These are phyloP conservation scores for Daktulosphaira vitifoliae DNA, from an alignment of 1,140 invertebrate genomes.

Conservation along the genomic window DNA sequence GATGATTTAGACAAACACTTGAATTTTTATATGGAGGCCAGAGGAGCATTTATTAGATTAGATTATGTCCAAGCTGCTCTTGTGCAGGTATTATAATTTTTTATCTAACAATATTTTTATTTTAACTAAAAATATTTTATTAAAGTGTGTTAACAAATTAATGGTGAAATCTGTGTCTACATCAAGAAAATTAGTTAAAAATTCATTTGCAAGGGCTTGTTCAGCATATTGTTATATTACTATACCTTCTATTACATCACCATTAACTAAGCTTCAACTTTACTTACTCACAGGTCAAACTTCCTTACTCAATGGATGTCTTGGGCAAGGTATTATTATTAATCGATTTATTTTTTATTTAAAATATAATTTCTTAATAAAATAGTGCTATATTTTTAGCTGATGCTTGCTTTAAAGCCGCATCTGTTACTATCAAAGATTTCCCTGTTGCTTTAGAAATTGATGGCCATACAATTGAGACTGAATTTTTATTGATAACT, in stretches of 20 bases:
- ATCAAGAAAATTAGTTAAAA: constrained; percentile 43
- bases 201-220: constrained; percentile 82
- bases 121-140: constrained; percentile 16
- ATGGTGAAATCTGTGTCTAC: constrained; percentile 63
- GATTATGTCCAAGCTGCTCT: constrained; percentile 75
- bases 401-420: constrained; percentile 86
- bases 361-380: neutral
- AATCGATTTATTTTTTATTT: constrained; percentile 27
- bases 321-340: constrained; percentile 70
- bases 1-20: constrained; percentile 83
- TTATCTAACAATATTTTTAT: neutral
- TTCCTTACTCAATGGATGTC: constrained; percentile 78
- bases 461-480: constrained; percentile 61
- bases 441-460: constrained; percentile 65
- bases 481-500: constrained; percentile 61
- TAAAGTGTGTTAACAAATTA: constrained; percentile 67
- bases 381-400: constrained; percentile 53
- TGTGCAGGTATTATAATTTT: constrained; percentile 58
- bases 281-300: constrained; percentile 83
- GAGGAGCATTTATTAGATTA: constrained; percentile 79
- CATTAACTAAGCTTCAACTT: constrained; percentile 63
- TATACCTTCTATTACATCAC: constrained; percentile 81
- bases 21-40: constrained; percentile 85
- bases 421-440: constrained; percentile 68
- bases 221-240: constrained; percentile 92